Base-by-base conservation (phyloP, 2,888 invertebrate genomes). In the Halocaridina rubra region DNA sequence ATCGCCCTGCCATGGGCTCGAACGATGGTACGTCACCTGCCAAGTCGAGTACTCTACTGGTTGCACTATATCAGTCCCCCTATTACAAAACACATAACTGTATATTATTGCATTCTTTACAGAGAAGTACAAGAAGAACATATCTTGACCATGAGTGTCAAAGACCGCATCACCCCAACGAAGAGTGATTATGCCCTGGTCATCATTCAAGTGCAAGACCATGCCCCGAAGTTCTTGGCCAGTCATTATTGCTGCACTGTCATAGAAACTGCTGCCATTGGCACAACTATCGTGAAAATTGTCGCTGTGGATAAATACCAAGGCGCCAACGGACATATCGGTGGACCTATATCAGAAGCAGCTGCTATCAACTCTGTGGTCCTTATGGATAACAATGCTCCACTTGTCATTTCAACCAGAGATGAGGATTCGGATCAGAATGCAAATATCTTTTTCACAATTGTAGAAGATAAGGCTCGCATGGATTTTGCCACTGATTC, bases 351-450 rank as follows among this genome's bases (percentile, higher is more conserved):
- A 86, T 94, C 94, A 74, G 97, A 97, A 91, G 93, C 95, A 27
- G 94, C 94, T 3, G 92, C 93, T 29, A 92, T 94, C 84, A 95
- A 94, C 87, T 95, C 95, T 64, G 92, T 96, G 82, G 95, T 96
- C 71, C 91, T 95, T 64, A 93, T 93, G 19, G 93, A 93, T 88
- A 92, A 92, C 10, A 94, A 94, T 89, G 92, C 92, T 16, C 98
- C 98, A 59, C 92, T 98, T 80, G 96, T 98, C 79, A 94, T 98
- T 84, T 94, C 93, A 89, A 96, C 97, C 0, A 92, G 92, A 82
- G 98, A 99, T 91, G 93, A 92, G 0, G 99, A 99, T 92, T 95
- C 96, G 59, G 95, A 96, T 90, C 93, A 95, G 74, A 96, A 98
- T 92, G 95, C 96, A 30, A 93, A 96, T 89, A 92, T 98, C 84